A percentile compares a stretch with the other conserved stretches of the same genome.
These are phyloP conservation scores for Caranx ignobilis DNA, from an alignment of 2,113 vertebrate genomes.

Conservation along the genomic window DNA sequence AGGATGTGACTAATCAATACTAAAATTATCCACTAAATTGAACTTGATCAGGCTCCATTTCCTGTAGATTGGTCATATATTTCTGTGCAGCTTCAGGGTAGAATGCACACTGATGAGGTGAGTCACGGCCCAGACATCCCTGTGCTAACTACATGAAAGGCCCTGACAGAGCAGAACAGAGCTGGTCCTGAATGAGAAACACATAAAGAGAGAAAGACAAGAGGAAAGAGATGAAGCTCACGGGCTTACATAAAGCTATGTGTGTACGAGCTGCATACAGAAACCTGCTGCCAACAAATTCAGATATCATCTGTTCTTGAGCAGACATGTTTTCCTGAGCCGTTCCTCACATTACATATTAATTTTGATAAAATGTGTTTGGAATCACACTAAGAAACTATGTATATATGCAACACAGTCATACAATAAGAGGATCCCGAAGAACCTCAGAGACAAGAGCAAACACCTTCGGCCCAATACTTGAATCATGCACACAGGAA, in stretches of 20 bases:
- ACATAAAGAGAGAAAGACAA: background rate
- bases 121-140: conserved; percentile 59
- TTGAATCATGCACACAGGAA: conserved; percentile 16
- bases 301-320: conserved; percentile 2
- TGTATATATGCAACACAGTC: background rate
- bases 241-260: conserved; percentile 20
- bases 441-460: conserved; percentile 4
- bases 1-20: conserved; percentile 60
- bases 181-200: conserved; percentile 32
- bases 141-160: conserved; percentile 62
- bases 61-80: conserved; percentile 52
- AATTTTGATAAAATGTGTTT: background rate
- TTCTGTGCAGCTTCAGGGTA: conserved; percentile 47
- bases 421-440: background rate
- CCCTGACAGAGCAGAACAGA: conserved; percentile 52
- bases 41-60: conserved; percentile 61
- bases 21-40: conserved; percentile 61
- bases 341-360: background rate
- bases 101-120: conserved; percentile 57
- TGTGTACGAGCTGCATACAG: conserved; percentile 4
- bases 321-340: background rate
- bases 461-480: conserved; percentile 26
- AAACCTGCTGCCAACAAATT: conserved; percentile 5
- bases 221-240: conserved; percentile 8
- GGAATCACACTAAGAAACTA: conserved; percentile 9